Percentiles rank a stretch among this genome's conserved stretches.
Evolutionary conservation across 2,888 invertebrate species (phyloP).

Genomic region (Lepidocyrtinus sp.): DNA sequence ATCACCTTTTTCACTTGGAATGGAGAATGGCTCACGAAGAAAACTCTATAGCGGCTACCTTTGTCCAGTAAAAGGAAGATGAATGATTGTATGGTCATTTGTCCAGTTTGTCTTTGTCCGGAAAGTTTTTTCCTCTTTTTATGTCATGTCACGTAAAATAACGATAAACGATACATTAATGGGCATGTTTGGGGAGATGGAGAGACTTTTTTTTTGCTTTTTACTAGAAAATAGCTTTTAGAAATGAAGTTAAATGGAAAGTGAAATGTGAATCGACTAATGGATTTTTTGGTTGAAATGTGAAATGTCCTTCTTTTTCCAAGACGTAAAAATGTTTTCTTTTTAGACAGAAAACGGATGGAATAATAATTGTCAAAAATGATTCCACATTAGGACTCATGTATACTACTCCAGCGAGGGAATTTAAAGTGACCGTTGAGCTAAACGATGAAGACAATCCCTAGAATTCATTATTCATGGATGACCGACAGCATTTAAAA

Average conservation of each 20-base stretch:
- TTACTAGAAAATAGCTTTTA: conserved; percentile 30
- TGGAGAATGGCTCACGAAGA: not conserved
- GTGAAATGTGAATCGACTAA: not conserved
- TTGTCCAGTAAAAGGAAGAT: conserved; percentile 3
- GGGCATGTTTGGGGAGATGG: not conserved
- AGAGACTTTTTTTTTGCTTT: conserved; percentile 22
- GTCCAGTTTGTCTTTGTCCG: conserved; percentile 33
- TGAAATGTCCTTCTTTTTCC: not conserved
- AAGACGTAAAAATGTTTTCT: not conserved
- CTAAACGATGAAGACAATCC: conserved; percentile 1
- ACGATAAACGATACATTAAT: conserved; percentile 54
- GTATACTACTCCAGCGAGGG: conserved; percentile 1
- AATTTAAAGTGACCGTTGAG: not conserved
- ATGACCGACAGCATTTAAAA: not conserved
- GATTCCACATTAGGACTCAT: not conserved
- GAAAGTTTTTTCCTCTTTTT: not conserved
- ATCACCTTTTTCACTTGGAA: not conserved
- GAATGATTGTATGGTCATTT: conserved; percentile 38
- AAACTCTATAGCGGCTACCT: not conserved
- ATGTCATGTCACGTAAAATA: conserved; percentile 47
- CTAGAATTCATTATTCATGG: not conserved
- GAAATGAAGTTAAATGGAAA: not conserved
- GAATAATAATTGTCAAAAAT: not conserved
- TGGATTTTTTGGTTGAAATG: not conserved
- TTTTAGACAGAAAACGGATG: conserved; percentile 14